A percentile compares a stretch with the other conserved stretches of the same genome.
Conservation (phyloP, 2,113 vertebrate genomes). For the Hemibagrus wyckioides region DNA sequence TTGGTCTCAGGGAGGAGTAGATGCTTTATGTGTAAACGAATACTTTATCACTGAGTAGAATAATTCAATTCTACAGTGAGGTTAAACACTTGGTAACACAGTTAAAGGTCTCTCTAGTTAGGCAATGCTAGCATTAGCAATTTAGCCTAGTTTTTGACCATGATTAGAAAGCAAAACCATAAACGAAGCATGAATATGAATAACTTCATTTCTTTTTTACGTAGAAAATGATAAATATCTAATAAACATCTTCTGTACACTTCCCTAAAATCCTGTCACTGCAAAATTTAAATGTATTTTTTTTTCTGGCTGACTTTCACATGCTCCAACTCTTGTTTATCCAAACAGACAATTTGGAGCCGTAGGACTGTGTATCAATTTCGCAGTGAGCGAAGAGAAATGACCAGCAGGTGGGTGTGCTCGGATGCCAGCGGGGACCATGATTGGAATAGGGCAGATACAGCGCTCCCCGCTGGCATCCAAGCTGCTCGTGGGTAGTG, state of each 20-base stretch:
- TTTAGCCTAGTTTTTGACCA: no score
- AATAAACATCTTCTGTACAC: not conserved
- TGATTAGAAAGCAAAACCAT: no score
- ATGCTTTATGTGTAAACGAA: no score
- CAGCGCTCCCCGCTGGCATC: constrained; percentile 48
- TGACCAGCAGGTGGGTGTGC: constrained; percentile 56
- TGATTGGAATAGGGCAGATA: constrained; percentile 44
- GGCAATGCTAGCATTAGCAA: not conserved
- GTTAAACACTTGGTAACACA: not conserved
- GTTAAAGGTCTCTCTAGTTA: not conserved
- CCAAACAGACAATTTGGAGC: constrained; percentile 37
- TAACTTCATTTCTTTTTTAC: no score
- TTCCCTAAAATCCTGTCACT: constrained; percentile 14
- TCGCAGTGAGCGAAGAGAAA: constrained; percentile 41
- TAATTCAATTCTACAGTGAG: not conserved
- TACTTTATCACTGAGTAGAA: not conserved
- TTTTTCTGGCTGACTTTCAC: constrained; percentile 20
- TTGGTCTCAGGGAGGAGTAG: no score
- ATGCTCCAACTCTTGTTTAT: constrained; percentile 13
- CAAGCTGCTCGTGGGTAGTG: constrained; percentile 50
- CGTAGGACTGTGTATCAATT: constrained; percentile 42
- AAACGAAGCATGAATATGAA: no score
- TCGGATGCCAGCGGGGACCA: constrained; percentile 46
- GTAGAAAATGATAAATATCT: not conserved
- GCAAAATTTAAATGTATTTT: not conserved